These are phyloP conservation scores for Hybognathus amarus DNA, from an alignment of 2,797 vertebrate genomes.

Conservation along the genomic window DNA sequence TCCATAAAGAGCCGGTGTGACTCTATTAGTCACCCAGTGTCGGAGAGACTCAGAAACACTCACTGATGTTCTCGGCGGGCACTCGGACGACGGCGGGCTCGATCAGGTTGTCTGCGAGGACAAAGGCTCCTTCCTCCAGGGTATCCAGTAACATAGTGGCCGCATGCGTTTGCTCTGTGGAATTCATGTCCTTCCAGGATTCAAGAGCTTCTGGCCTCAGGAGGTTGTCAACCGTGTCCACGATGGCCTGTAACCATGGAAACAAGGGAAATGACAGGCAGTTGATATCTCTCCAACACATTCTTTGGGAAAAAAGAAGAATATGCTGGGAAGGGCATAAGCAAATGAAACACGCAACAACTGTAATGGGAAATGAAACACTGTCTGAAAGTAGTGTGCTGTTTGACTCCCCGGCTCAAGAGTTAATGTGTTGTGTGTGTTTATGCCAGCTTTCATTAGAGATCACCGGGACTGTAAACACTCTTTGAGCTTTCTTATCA, in stretches of 20 bases:
- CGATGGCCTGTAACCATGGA: slow-evolving; percentile 92
- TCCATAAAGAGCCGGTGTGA: background rate
- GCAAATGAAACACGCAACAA: slow-evolving; percentile 71
- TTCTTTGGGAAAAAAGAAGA: slow-evolving; percentile 57
- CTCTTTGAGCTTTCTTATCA: slow-evolving; percentile 57
- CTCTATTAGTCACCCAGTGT: background rate
- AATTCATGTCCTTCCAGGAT: slow-evolving; percentile 99
- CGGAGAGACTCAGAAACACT: slow-evolving; percentile 67
- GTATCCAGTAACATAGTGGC: slow-evolving; percentile 98
- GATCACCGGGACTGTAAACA: slow-evolving; percentile 32
- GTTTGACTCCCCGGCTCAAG: background rate
- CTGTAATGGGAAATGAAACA: slow-evolving; percentile 57
- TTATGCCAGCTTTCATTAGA: slow-evolving; percentile 32
- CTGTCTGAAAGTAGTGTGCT: background rate
- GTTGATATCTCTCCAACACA: slow-evolving; percentile 56
- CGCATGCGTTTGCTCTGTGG: slow-evolving; percentile 94
- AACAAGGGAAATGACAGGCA: slow-evolving; percentile 75
- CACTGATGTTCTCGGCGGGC: slow-evolving; percentile 97
- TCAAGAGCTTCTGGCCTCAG: slow-evolving; percentile 95
- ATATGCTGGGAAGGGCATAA: slow-evolving; percentile 54
- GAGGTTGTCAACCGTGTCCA: slow-evolving; percentile 99
- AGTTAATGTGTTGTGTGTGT: slow-evolving; percentile 28
- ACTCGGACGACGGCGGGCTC: slow-evolving; percentile 96
- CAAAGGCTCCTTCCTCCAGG: slow-evolving; percentile 96
- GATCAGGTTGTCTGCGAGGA: slow-evolving; percentile 96